Evolutionary conservation across 2,113 vertebrate species (phyloP).

Genomic region (Egretta garzetta): DNA sequence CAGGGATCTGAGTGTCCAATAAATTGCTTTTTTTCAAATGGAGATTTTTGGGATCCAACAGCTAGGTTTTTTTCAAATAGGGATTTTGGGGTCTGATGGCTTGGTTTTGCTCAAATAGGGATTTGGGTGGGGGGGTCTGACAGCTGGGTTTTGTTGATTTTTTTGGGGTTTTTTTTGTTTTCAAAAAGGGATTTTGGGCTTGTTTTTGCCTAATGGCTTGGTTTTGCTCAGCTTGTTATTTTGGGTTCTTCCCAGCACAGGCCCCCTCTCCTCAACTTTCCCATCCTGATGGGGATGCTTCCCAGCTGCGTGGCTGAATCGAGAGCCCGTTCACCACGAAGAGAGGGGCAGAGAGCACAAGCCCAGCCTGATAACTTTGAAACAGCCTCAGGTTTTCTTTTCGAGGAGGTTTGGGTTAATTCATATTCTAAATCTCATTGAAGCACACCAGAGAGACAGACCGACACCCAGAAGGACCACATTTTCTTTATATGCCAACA

Average conservation of each 20-base stretch:
- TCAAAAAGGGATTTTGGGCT: not conserved
- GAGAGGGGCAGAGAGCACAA: not conserved
- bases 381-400: not conserved
- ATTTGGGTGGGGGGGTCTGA: not conserved
- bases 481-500: not conserved
- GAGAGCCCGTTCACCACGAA: rapidly evolving
- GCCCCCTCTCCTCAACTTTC: not conserved
- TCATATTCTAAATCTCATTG: not conserved
- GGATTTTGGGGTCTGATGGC: not conserved
- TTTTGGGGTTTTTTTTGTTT: too few species aligned
- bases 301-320: not conserved
- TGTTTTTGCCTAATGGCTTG: not conserved
- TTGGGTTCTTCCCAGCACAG: not conserved
- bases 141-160: too few species aligned
- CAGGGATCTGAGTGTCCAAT: not conserved
- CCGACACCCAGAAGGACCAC: not conserved
- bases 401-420: not conserved
- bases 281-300: not conserved
- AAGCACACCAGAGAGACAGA: not conserved
- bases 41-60: not conserved
- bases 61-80: too few species aligned
- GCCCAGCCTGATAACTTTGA: not conserved
- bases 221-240: not conserved
- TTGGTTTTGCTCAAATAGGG: not conserved
- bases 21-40: not conserved